Percentiles rank a stretch among this genome's conserved stretches.
Conservation (phyloP, 2,888 invertebrate genomes). For the Gerosis bhagava region DNA sequence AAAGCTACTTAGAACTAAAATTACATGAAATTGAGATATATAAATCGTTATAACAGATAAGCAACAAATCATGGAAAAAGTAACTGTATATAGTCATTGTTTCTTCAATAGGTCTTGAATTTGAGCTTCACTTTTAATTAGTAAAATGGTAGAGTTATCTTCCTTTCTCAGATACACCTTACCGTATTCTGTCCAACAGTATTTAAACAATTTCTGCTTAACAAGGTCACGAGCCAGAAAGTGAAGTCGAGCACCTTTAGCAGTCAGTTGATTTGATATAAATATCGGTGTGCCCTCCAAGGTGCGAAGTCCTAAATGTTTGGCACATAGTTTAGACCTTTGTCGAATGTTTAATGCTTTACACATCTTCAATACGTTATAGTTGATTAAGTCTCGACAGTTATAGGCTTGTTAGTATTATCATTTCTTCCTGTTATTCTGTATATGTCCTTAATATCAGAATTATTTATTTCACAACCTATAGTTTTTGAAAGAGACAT, state of each 20-base stretch:
- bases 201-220: background rate
- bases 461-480: background rate
- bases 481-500: background rate
- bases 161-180: background rate
- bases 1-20: too few relatives aligned
- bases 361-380: background rate
- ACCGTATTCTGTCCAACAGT: background rate
- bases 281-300: background rate
- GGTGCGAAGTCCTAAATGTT: background rate
- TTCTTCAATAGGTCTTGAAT: background rate
- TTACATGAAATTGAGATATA: too few relatives aligned
- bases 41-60: too few relatives aligned
- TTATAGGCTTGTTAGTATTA: background rate
- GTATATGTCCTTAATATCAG: background rate
- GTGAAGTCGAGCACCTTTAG: background rate
- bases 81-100: background rate
- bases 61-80: too few relatives aligned
- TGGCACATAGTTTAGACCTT: background rate
- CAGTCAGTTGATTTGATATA: background rate
- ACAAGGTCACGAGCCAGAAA: background rate
- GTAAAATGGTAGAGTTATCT: background rate
- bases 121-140: background rate
- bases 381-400: background rate
- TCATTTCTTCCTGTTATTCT: background rate
- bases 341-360: background rate